These are phyloP conservation scores for Macrobrachium nipponense DNA, from an alignment of 1,140 invertebrate genomes.

Conservation along the genomic window DNA sequence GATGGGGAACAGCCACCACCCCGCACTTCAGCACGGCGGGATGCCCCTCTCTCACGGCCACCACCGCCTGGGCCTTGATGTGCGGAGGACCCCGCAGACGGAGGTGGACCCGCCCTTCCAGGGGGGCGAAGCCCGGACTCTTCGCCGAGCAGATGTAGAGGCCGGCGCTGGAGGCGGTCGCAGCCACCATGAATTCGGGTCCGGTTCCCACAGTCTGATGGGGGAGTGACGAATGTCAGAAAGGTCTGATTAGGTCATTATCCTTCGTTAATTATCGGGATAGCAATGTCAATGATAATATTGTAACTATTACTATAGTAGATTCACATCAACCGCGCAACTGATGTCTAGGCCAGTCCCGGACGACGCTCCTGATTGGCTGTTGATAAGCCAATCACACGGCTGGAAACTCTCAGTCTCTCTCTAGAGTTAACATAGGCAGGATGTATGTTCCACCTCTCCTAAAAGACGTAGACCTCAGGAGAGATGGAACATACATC, in stretches of 20 bases:
- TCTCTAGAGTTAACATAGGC: too few relatives aligned
- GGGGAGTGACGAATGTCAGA: neutral
- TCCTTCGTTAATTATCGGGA: neutral
- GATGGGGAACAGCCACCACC: slow-evolving; percentile 60
- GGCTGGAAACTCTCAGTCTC: too few relatives aligned
- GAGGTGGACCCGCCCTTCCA: slow-evolving; percentile 59
- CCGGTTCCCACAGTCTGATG: slow-evolving; percentile 39
- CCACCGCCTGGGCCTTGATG: slow-evolving; percentile 51
- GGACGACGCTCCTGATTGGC: too few relatives aligned
- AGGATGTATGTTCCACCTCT: neutral
- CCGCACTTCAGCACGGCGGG: slow-evolving; percentile 54
- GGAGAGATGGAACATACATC: too few relatives aligned
- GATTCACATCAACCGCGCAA: too few relatives aligned
- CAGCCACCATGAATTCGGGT: slow-evolving; percentile 23
- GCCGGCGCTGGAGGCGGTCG: slow-evolving; percentile 15
- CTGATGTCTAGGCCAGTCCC: too few relatives aligned
- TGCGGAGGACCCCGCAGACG: slow-evolving; percentile 54
- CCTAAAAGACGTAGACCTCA: too few relatives aligned
- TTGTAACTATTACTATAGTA: neutral
- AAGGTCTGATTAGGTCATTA: neutral
- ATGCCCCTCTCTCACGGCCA: slow-evolving; percentile 49
- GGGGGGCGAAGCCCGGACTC: slow-evolving; percentile 34
- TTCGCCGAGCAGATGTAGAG: slow-evolving; percentile 46
- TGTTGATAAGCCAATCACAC: too few relatives aligned
- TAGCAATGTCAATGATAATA: neutral